A percentile compares a stretch with the other conserved stretches of the same genome.
Conservation (phyloP, 2,113 vertebrate species). For the Microcebus ravelobensis region DNA sequence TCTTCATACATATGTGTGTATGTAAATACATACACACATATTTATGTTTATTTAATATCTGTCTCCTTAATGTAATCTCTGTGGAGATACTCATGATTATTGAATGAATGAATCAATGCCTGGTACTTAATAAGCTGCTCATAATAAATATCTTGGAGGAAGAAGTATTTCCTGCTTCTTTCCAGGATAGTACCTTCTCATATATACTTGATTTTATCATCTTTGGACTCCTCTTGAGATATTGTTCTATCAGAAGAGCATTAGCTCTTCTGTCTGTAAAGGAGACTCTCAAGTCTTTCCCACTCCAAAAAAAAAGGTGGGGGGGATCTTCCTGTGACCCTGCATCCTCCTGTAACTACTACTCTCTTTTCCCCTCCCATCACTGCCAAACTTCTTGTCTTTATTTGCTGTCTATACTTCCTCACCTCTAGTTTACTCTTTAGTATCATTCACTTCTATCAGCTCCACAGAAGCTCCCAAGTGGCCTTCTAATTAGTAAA, state of each 20-base stretch:
- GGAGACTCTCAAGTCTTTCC: not conserved
- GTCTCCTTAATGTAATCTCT: not conserved
- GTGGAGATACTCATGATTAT: not conserved
- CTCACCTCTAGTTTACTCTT: not conserved
- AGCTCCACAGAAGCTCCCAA: not conserved
- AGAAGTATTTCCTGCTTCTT: not conserved
- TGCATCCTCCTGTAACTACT: not conserved
- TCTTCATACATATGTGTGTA: not conserved
- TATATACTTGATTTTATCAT: not conserved
- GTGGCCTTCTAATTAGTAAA: conserved; percentile 4
- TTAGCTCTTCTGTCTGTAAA: not conserved
- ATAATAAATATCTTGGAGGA: not conserved
- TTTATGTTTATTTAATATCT: not conserved
- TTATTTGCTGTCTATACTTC: not conserved
- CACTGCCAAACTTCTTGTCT: not conserved
- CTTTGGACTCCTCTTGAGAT: not conserved
- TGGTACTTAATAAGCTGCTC: not conserved
- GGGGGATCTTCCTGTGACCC: not conserved
- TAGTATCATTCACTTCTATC: not conserved
- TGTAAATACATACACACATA: not conserved
- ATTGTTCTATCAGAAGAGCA: not conserved
- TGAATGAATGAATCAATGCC: not conserved
- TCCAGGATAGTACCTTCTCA: not conserved
- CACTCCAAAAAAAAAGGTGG: not conserved
- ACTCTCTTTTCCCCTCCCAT: not conserved